phyloP scores from a whole-genome alignment of 2,888 invertebrate genomes.

The Apodemia duryi region DNA sequence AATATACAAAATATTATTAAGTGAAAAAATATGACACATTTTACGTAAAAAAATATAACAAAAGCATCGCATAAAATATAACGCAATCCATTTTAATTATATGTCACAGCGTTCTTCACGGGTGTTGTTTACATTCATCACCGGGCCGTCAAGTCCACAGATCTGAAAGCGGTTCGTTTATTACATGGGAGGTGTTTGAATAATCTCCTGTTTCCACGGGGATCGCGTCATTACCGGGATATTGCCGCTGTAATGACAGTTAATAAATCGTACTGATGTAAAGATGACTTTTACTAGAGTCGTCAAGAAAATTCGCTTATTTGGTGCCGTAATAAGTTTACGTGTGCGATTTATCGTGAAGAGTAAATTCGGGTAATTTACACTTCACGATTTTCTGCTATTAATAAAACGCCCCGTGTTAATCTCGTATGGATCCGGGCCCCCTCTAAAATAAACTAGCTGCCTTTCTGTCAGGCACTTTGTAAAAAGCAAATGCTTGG shows the following conservation, averaged over 20 bases:
- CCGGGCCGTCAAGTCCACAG: constrained; percentile 24
- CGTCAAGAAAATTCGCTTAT: constrained; percentile 21
- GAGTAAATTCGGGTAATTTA: not conserved
- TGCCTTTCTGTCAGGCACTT: no score
- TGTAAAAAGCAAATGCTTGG: no score
- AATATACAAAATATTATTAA: no score
- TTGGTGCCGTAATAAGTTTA: not conserved
- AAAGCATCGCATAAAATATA: not conserved
- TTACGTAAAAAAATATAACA: not conserved
- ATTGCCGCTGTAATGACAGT: constrained; percentile 56
- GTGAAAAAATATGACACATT: no score
- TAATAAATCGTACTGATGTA: constrained; percentile 49
- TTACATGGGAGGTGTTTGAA: constrained; percentile 41
- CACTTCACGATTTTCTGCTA: no score
- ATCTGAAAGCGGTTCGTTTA: constrained; percentile 34
- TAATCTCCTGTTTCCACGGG: constrained; percentile 43
- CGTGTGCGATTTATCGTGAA: not conserved
- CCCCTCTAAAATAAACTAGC: no score
- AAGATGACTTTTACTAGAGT: constrained; percentile 26
- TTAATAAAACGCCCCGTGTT: no score
- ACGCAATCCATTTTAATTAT: constrained; percentile 29
- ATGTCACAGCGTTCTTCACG: constrained; percentile 21
- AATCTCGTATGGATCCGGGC: no score
- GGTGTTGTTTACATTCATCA: constrained; percentile 29
- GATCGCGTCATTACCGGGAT: constrained; percentile 57